These are phyloP conservation scores for Melozone crissalis DNA, from an alignment of 2,113 vertebrate species.

Conservation along the genomic window DNA sequence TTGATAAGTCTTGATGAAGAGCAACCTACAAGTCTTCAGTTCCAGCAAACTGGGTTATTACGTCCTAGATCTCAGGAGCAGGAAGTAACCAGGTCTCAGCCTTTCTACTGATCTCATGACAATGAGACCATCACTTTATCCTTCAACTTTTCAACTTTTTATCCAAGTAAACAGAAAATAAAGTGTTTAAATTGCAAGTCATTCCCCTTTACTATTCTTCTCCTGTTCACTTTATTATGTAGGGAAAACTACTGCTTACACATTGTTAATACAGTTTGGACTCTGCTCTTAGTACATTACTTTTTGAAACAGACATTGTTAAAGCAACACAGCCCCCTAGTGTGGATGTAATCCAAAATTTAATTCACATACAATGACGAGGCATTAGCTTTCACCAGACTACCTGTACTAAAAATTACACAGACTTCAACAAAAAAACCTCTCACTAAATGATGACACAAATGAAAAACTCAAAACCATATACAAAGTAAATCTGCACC, in stretches of 20 bases:
- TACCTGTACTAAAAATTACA: neutral
- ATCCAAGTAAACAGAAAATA: neutral
- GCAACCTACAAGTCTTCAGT: neutral
- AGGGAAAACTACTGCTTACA: neutral
- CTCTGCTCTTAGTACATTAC: neutral
- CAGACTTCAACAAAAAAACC: neutral
- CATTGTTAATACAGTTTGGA: neutral
- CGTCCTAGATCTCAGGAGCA: neutral
- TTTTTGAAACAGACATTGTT: neutral
- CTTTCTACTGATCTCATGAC: neutral
- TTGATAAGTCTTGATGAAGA: neutral
- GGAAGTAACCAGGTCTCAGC: neutral
- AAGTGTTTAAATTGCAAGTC: neutral
- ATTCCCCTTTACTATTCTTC: neutral
- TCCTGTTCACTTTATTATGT: neutral
- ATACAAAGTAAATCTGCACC: neutral
- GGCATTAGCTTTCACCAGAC: neutral
- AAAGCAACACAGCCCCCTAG: constrained; percentile 50
- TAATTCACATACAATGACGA: neutral
- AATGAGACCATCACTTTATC: neutral
- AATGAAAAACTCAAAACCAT: neutral
- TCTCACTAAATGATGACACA: too few species aligned
- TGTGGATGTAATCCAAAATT: neutral
- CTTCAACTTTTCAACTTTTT: neutral
- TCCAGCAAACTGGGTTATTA: neutral